These are phyloP conservation scores for Brachyalestes nurse DNA, from an alignment of 2,797 vertebrate species.

Conservation along the genomic window DNA sequence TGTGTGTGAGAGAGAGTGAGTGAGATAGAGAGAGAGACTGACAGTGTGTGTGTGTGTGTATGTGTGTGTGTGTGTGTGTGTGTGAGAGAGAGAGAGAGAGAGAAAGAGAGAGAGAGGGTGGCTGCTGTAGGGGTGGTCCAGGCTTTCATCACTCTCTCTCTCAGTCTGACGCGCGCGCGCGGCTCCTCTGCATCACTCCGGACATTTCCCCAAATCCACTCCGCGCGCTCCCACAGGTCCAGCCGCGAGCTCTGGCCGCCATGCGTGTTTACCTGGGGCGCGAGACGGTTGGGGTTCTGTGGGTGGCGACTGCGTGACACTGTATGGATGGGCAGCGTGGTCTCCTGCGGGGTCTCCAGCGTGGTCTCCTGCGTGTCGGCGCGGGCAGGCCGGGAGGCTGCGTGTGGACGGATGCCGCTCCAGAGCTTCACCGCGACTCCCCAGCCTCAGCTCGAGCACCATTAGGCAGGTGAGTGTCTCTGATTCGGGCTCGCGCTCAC, in stretches of 20 bases:
- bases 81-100: background rate
- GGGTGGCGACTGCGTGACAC: background rate
- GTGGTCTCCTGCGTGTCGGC: no score
- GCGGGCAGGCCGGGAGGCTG: no score
- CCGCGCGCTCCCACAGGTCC: background rate
- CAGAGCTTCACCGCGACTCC: constrained; percentile 79
- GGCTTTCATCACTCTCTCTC: constrained; percentile 69
- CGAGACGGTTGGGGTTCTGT: background rate
- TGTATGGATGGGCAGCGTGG: no score
- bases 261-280: background rate
- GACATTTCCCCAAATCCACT: background rate
- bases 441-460: constrained; percentile 43
- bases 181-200: constrained; percentile 65
- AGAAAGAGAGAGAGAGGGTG: constrained; percentile 40
- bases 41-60: no score
- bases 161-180: constrained; percentile 59
- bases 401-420: constrained; percentile 3
- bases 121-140: constrained; percentile 71
- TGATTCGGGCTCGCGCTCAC: background rate
- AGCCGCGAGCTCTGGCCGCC: background rate
- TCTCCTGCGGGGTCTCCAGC: no score
- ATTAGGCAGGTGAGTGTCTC: constrained; percentile 38
- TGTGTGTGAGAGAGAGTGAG: no score
- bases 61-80: no score
- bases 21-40: constrained; percentile 6